These are phyloP conservation scores for Musca vetustissima DNA, from an alignment of 1,140 invertebrate genomes.

Conservation along the genomic window DNA sequence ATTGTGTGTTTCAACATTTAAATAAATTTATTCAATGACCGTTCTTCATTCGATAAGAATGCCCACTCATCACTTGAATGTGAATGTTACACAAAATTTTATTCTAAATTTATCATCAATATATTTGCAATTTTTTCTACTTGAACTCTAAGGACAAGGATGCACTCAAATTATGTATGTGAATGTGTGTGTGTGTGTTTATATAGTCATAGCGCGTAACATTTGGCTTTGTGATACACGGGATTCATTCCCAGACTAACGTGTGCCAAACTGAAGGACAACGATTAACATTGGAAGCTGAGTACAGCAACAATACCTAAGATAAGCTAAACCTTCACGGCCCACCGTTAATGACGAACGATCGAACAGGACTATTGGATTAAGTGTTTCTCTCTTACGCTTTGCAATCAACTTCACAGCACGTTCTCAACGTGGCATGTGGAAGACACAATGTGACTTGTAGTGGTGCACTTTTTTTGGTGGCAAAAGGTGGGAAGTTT, in stretches of 20 bases:
- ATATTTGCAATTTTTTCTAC: not conserved
- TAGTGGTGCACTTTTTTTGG: no score
- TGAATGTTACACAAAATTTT: conserved; percentile 3
- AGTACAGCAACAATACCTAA: not conserved
- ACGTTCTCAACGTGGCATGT: conserved; percentile 16
- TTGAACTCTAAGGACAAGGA: not conserved
- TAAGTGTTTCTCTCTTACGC: conserved; percentile 39
- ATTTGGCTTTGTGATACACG: not conserved
- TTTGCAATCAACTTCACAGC: conserved; percentile 52
- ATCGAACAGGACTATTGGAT: conserved; percentile 49
- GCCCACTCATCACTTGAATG: not conserved
- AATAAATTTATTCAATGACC: conserved; percentile 5
- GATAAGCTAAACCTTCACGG: not conserved
- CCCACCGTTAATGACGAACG: not conserved
- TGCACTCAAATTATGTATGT: not conserved
- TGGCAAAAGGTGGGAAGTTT: no score
- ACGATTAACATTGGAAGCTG: not conserved
- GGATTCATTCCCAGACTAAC: not conserved
- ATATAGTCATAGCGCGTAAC: no score
- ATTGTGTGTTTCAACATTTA: not conserved
- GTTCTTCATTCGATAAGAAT: no score
- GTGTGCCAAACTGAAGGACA: not conserved
- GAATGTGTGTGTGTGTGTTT: no score
- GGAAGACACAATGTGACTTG: no score
- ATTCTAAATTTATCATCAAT: not conserved